Evolutionary conservation across 2,113 vertebrate genomes (phyloP).

Genomic region (Silurus glanis): DNA sequence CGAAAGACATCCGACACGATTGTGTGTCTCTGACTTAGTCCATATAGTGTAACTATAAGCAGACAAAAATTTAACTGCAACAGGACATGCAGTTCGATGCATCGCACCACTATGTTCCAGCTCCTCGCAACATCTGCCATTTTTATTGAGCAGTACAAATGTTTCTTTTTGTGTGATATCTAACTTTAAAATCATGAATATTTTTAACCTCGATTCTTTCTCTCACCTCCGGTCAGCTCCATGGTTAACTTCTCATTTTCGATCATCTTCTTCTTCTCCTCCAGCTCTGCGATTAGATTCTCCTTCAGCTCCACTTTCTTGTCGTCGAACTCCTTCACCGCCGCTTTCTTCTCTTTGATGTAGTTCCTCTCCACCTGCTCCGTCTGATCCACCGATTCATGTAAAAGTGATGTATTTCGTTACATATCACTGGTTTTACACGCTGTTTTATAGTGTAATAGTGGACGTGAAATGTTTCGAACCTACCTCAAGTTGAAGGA

Average conservation of each 20-base stretch:
- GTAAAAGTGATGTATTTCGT: not conserved
- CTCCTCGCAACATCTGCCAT: too few species aligned
- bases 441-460: not conserved
- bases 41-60: too few species aligned
- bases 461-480: not conserved
- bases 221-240: slow-evolving; percentile 95
- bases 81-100: too few species aligned
- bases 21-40: too few species aligned
- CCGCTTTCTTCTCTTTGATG: slow-evolving; percentile 97
- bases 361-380: slow-evolving; percentile 98
- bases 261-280: slow-evolving; percentile 99
- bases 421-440: not conserved
- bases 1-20: too few species aligned
- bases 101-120: too few species aligned
- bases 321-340: slow-evolving; percentile 98
- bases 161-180: too few species aligned
- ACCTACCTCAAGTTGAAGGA: slow-evolving; percentile 95
- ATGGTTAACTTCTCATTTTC: slow-evolving; percentile 98
- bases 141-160: too few species aligned
- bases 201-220: too few species aligned
- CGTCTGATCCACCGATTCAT: slow-evolving; percentile 71
- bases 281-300: slow-evolving; percentile 92
- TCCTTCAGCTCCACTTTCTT: slow-evolving; percentile 99
- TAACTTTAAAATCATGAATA: too few species aligned
- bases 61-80: too few species aligned